A percentile compares a stretch with the other conserved stretches of the same genome.
phyloP scores from a whole-genome alignment of 1,140 invertebrate genomes.

The Anadara kagoshimensis region DNA sequence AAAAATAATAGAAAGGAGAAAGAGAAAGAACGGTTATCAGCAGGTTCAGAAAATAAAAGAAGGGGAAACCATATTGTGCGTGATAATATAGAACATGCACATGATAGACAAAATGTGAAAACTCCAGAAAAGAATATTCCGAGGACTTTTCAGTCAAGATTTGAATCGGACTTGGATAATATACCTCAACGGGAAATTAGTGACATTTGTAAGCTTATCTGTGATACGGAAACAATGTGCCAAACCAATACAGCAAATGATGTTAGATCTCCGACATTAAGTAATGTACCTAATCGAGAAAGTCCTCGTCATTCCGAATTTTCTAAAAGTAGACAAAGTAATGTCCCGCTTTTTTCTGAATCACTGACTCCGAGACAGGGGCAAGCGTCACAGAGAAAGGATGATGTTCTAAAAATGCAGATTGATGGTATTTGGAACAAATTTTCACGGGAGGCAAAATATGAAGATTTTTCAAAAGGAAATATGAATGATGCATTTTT shows the following conservation, averaged over 20 bases:
- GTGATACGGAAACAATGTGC: conserved; percentile 12
- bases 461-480: too few relatives aligned
- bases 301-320: background rate
- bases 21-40: background rate
- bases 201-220: background rate
- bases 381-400: background rate
- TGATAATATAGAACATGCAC: background rate
- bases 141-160: background rate
- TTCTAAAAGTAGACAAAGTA: conserved; percentile 17
- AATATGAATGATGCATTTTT: conserved; percentile 2
- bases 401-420: background rate
- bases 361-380: background rate
- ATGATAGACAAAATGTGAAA: conserved; percentile 5
- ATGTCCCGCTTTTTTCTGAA: conserved; percentile 25
- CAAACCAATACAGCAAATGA: background rate
- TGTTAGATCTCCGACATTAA: background rate
- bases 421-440: conserved; percentile 1
- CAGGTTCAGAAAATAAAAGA: background rate
- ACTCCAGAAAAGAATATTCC: too few relatives aligned
- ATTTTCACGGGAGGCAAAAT: too few relatives aligned
- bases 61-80: background rate
- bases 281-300: background rate
- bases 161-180: conserved; percentile 21
- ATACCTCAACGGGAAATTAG: conserved; percentile 10
- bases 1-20: background rate